Evolutionary conservation across 2,797 vertebrate genomes (phyloP).

Genomic region (Poecilia picta): DNA sequence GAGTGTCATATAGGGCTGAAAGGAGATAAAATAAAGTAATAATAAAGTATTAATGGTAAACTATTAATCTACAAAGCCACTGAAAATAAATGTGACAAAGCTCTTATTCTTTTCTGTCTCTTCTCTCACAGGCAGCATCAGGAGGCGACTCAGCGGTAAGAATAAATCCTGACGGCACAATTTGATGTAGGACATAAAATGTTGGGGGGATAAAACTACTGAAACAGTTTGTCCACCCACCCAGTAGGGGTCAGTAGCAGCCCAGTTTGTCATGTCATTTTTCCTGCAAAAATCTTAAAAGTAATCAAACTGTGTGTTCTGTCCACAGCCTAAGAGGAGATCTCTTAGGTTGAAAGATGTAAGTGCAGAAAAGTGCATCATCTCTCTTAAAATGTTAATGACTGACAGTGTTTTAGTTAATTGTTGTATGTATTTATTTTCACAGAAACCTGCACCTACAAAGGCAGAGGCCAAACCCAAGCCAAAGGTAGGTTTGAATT

Average conservation of each 20-base stretch:
- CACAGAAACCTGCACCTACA: conserved; percentile 81
- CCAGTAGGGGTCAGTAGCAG: conserved; percentile 69
- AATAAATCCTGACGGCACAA: not conserved
- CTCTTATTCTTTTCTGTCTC: not conserved
- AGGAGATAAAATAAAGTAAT: no score
- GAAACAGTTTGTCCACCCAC: conserved; percentile 3
- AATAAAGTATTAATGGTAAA: no score
- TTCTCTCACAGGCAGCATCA: conserved; percentile 51
- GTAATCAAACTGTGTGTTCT: conserved; percentile 30
- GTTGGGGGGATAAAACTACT: not conserved
- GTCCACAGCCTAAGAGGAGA: conserved; percentile 87
- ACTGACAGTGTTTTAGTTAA: not conserved
- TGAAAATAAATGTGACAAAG: not conserved
- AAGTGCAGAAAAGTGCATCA: conserved; percentile 65
- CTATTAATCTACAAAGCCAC: not conserved
- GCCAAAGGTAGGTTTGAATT: conserved; percentile 72
- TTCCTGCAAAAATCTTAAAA: conserved; percentile 2
- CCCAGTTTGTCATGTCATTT: not conserved
- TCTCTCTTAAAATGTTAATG: not conserved
- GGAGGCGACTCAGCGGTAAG: conserved; percentile 72
- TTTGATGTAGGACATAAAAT: conserved; percentile 2
- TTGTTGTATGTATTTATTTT: conserved; percentile 5
- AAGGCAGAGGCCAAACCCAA: conserved; percentile 90
- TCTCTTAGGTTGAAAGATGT: conserved; percentile 88
- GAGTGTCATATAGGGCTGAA: not conserved